Base-by-base conservation (phyloP, 2,888 invertebrate genomes). In the Hirtodrosophila alboralis region DNA sequence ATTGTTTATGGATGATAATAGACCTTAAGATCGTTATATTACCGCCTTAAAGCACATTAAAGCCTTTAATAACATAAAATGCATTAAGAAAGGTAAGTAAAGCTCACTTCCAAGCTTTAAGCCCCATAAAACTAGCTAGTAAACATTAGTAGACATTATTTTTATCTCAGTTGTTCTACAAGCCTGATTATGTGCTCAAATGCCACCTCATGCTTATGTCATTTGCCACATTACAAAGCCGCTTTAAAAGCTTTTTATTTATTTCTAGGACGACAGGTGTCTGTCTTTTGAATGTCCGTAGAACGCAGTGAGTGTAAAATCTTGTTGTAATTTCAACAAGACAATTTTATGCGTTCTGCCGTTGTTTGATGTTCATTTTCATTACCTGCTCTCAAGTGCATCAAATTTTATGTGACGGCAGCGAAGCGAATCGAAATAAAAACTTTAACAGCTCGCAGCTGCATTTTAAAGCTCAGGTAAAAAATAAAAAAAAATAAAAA, bases 291-390 rank as follows among this genome's bases (percentile, higher is more conserved):
- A 54, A 69, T 54, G 30, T 30, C 51, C 13, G 5, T 13, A 38
- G n/a, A 48, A 16, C 28, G 34, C 61, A 45, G 12, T 26, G 49
- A 63, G 70, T 74, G 75, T 58, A 62, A 70, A 70, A 74, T 70
- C 75, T 62, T 62, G 69, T 47, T 70, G 66, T 73, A 53, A 70
- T 70, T 74, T 53, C 31, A 30, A 26, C 34, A 47, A 14, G 47
- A 62, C 34, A 49, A 41, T 68, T 68, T 68, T 48, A 66, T 72
- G 54, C 34, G 23, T 13, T 4, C 7, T 26, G 26, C 26, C 38
- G 34, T 21, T 52, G 52, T 74, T 71, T 71, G 68, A 62, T 73
- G 68, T 67, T 47, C 62, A 58, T 61, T 73, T 67, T 68, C 62
- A 57, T 70, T 52, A 41, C 34, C 26, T 26, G 44, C 51, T 37